Conservation (phyloP, 2,113 vertebrate genomes). For the Oceanites oceanicus region DNA sequence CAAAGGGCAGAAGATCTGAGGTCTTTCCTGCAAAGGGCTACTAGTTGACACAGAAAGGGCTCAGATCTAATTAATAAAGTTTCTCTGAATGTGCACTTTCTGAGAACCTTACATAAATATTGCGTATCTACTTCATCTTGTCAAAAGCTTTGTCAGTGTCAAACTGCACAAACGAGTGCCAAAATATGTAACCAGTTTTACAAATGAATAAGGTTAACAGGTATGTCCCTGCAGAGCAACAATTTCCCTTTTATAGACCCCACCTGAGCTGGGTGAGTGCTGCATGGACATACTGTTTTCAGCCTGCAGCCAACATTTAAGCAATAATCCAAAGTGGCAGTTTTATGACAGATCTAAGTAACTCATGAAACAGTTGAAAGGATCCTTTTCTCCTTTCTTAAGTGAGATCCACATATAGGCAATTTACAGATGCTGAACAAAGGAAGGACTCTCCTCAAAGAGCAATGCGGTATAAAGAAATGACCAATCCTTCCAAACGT, state of each 20-base stretch:
- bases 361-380: neutral
- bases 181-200: constrained; percentile 40
- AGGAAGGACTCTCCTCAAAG: neutral
- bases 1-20: neutral
- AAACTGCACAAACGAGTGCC: neutral
- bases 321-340: constrained; percentile 36
- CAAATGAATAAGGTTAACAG: constrained; percentile 44
- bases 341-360: constrained; percentile 51
- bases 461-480: neutral
- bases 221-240: constrained; percentile 43
- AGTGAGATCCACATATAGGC: neutral
- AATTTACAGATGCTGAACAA: neutral
- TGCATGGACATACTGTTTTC: neutral
- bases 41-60: neutral
- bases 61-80: neutral
- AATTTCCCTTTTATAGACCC: constrained; percentile 50
- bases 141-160: constrained; percentile 14
- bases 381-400: neutral
- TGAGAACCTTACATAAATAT: constrained; percentile 15
- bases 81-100: constrained; percentile 21
- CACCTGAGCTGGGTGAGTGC: neutral
- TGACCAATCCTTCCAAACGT: neutral
- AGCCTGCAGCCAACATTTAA: constrained; percentile 31
- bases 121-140: neutral
- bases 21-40: neutral